Base-by-base conservation (phyloP, 1,140 invertebrate genomes). In the Leptinotarsa texana region DNA sequence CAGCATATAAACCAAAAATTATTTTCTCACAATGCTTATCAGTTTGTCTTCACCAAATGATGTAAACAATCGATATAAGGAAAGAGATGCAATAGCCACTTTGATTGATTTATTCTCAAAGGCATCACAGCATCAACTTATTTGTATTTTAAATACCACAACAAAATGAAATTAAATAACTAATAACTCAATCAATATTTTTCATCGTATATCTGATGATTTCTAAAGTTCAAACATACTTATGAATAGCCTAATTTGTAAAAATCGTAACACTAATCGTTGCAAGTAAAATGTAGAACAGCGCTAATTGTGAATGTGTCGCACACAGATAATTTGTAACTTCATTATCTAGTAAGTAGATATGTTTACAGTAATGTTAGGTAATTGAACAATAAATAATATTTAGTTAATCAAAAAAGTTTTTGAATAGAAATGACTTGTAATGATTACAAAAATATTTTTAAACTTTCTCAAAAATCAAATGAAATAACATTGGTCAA, bases 181-280 rank as follows among this genome's bases (percentile, higher is more conserved):
- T 42, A 57, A 57, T 57, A 57, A 57, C 51, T 57, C 33, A 42
- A 57, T 57, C 51, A 57, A 57, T n/a, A 63, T 13, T 63, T 13
- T 63, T 24, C 21, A 62, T 22, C 63, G 22, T 4, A 13, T 4
- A 18, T 22, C 15, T 24, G n/a, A 21, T 24, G 21, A 18, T 24
- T 22, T 22, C 11, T 63, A 63, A 63, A 63, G 24, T 63, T 63
- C 73, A 47, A 71, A 24, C 70, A 72, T 76, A 76, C 72, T 18
- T 57, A 57, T 68, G 74, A 72, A 71, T 77, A 78, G 62, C 68
- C 66, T 75, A 75, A 61, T 66, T 69, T 73, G 63, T 78, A 77
- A 75, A 79, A 77, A 79, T 72, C 69, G 74, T 79, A 77, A 77
- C 76, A 73, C 76, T 77, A 77, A 74, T 79, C 78, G 78, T 79